Percentiles rank a stretch among this genome's conserved stretches.
Conservation (phyloP, 2,113 vertebrate genomes). For the Cyanistes caeruleus region DNA sequence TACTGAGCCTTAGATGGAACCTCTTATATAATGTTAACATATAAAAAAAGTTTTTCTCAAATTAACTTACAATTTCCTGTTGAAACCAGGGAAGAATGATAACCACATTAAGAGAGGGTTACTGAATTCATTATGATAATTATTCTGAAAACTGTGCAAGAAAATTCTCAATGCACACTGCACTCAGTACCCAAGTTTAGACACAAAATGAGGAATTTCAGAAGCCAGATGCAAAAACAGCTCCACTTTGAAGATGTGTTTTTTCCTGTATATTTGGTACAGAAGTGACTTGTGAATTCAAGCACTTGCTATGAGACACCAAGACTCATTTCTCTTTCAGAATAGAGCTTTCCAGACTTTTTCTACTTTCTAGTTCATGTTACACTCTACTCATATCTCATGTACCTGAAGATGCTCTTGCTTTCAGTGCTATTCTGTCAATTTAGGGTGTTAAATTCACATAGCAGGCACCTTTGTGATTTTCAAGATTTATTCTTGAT, state of each 20-base stretch:
- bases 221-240: neutral
- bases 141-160: neutral
- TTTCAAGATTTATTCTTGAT: neutral
- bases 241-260: neutral
- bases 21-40: neutral
- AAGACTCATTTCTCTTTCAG: neutral
- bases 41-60: slow-evolving; percentile 22
- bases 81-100: slow-evolving; percentile 35
- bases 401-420: neutral
- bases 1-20: neutral
- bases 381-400: neutral
- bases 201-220: neutral
- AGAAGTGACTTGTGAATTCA: slow-evolving; percentile 1
- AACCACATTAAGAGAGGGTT: slow-evolving; percentile 28
- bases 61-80: neutral
- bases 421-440: neutral
- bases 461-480: neutral
- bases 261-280: neutral
- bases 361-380: neutral
- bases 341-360: neutral
- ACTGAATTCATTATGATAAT: neutral
- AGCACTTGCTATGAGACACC: neutral
- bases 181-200: neutral
- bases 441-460: neutral
- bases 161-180: neutral